These are phyloP conservation scores for Julus scandinavius DNA, from an alignment of 2,888 invertebrate genomes.

Conservation along the genomic window DNA sequence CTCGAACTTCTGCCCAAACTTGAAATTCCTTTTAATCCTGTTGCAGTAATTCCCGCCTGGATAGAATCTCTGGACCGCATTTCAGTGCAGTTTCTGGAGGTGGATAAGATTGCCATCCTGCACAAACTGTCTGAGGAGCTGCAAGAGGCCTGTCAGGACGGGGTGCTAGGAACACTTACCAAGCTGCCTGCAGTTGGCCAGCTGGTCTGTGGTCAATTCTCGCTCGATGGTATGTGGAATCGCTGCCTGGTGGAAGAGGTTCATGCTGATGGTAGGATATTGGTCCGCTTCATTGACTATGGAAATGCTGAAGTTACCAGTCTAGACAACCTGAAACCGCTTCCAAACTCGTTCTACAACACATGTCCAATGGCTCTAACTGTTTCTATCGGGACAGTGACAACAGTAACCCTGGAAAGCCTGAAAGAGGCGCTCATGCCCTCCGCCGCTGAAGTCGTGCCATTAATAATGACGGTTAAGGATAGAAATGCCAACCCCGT, in stretches of 20 bases:
- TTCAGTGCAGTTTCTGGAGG: not conserved
- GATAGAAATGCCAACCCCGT: not conserved
- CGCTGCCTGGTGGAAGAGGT: conserved; percentile 37
- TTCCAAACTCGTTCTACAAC: not conserved
- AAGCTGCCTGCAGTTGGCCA: conserved; percentile 43
- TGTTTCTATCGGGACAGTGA: not conserved
- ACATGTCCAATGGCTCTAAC: not conserved
- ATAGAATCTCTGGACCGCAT: not conserved
- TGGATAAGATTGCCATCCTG: not conserved
- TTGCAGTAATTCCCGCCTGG: not conserved
- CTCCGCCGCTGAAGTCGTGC: not conserved
- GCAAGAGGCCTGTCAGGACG: not conserved
- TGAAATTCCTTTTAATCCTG: not conserved
- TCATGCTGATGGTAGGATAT: not conserved
- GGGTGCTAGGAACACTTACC: not conserved
- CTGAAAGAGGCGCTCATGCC: not conserved
- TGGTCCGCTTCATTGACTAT: conserved; percentile 51
- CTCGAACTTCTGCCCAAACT: not conserved
- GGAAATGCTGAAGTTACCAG: conserved; percentile 45
- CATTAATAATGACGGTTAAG: not conserved
- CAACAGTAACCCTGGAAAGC: not conserved
- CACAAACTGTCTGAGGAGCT: not conserved
- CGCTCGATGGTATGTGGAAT: conserved; percentile 28
- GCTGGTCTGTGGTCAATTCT: conserved; percentile 44
- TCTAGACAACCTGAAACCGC: not conserved